Percentiles rank a stretch among this genome's conserved stretches.
Conservation (phyloP, 2,113 vertebrate genomes). For the Pycnonotus jocosus region DNA sequence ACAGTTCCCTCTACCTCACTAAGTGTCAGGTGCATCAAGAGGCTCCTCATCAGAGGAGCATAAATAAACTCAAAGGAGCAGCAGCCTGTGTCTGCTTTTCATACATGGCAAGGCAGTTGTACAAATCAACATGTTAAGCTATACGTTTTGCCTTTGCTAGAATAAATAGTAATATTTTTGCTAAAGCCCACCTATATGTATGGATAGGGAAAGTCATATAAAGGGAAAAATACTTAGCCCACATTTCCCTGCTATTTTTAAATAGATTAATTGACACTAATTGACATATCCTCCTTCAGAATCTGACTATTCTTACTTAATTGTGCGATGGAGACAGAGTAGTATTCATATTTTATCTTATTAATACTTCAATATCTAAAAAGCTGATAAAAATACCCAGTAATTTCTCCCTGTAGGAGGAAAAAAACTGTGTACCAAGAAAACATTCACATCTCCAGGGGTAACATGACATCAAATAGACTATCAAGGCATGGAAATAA, state of each 20-base stretch:
- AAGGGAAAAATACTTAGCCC: not conserved
- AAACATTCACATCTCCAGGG: not conserved
- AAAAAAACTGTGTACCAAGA: not conserved
- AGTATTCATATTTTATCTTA: not conserved
- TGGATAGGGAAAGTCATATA: not conserved
- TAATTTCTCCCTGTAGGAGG: not conserved
- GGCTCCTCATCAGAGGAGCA: not conserved
- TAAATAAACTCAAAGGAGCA: conserved; percentile 1
- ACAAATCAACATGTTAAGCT: not conserved
- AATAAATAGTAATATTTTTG: not conserved
- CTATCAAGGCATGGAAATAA: not conserved
- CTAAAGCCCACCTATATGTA: not conserved
- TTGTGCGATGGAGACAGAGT: not conserved
- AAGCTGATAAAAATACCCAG: not conserved
- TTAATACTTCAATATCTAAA: not conserved
- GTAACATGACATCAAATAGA: not conserved
- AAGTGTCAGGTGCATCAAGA: not conserved
- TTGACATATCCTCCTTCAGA: not conserved
- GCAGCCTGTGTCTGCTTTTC: not conserved
- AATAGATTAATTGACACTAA: not conserved
- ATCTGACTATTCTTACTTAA: not conserved
- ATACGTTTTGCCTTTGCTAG: not conserved
- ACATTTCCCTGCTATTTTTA: not conserved
- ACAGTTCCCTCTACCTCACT: conserved; percentile 16
- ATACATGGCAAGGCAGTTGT: not conserved